A percentile compares a stretch with the other conserved stretches of the same genome.
Conservation (phyloP, 2,888 invertebrate species). For the Papilio elwesi region DNA sequence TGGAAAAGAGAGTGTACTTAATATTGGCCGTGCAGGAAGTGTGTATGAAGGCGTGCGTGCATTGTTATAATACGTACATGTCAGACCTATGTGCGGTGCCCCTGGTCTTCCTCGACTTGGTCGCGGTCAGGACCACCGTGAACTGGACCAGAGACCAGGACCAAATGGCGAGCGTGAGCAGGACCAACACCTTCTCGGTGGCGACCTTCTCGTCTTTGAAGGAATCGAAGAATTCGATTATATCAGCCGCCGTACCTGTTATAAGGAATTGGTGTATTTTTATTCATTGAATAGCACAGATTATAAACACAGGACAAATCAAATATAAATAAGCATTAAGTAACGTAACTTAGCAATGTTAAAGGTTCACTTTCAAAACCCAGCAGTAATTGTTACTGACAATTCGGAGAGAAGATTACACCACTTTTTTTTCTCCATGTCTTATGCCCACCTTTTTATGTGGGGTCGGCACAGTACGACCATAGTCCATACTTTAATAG, state of each 20-base stretch:
- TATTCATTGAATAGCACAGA: no score
- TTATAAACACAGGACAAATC: no score
- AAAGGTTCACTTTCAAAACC: no score
- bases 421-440: no score
- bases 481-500: no score
- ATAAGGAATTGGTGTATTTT: not conserved
- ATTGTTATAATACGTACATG: conserved; percentile 71
- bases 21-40: conserved; percentile 6
- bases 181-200: conserved; percentile 90
- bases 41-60: conserved; percentile 42
- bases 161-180: conserved; percentile 95
- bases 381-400: no score
- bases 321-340: no score
- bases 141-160: conserved; percentile 97
- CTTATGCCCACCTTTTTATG: no score
- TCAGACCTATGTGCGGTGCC: conserved; percentile 85
- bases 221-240: conserved; percentile 98
- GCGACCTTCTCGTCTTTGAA: conserved; percentile 95
- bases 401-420: no score
- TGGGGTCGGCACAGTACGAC: no score
- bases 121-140: conserved; percentile 96
- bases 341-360: no score
- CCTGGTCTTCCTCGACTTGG: conserved; percentile 90
- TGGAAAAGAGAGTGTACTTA: no score
- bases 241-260: conserved; percentile 95